These are phyloP conservation scores for Trogon melanurus DNA, from an alignment of 2,113 vertebrate genomes.

Conservation along the genomic window DNA sequence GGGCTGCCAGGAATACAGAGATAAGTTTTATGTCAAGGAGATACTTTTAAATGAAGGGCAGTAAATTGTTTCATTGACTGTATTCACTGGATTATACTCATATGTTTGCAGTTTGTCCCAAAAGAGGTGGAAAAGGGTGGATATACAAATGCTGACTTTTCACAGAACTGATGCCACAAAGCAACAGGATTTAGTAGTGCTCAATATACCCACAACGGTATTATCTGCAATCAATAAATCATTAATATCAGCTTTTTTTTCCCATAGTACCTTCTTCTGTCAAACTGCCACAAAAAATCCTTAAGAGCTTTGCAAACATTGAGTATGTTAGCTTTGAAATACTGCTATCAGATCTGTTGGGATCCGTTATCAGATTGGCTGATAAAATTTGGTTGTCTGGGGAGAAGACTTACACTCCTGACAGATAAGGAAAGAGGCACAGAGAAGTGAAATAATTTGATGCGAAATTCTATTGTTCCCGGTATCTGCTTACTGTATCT, in stretches of 20 bases:
- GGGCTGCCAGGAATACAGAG: constrained; percentile 1
- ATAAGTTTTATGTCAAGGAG: not conserved
- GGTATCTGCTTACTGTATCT: not conserved
- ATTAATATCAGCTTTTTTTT: not conserved
- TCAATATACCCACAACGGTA: not conserved
- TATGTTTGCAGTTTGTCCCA: constrained; percentile 28
- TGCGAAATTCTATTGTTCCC: not conserved
- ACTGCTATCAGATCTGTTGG: not conserved
- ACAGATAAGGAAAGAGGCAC: not conserved
- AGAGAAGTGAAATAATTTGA: not conserved
- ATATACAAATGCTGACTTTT: not conserved
- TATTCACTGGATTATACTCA: not conserved
- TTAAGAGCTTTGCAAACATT: not conserved
- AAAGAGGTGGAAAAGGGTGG: constrained; percentile 8
- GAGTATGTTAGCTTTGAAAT: not conserved
- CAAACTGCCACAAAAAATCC: not conserved
- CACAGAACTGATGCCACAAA: not conserved
- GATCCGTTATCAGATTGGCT: not conserved
- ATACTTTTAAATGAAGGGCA: constrained; percentile 26
- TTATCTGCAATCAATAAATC: constrained; percentile 22
- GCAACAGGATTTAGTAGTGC: not conserved
- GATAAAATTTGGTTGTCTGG: not conserved
- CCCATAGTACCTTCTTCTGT: not conserved
- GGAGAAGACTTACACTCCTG: not conserved
- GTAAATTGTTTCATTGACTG: constrained; percentile 7